These are phyloP conservation scores for Apolygus lucorum DNA, from an alignment of 1,140 invertebrate species.

Conservation along the genomic window DNA sequence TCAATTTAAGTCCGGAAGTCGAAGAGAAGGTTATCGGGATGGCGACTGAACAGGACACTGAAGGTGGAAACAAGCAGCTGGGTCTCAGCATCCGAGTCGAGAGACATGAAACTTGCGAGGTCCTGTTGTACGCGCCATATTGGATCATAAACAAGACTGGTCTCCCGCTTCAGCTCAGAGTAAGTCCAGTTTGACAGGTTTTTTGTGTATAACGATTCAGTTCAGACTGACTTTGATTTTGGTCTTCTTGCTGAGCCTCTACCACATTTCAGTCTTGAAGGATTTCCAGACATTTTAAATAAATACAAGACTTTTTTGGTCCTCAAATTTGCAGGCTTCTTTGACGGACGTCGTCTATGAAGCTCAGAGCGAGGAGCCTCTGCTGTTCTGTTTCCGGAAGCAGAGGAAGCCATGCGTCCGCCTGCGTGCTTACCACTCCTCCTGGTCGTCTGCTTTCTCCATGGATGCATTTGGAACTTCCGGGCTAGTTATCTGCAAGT, in stretches of 20 bases:
- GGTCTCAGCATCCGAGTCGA: constrained; percentile 56
- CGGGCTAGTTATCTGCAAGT: constrained; percentile 57
- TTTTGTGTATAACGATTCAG: too few species aligned
- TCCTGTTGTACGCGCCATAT: constrained; percentile 72
- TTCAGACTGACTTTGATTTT: too few species aligned
- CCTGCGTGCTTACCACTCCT: constrained; percentile 58
- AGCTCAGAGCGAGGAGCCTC: constrained; percentile 52
- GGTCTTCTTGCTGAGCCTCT: too few species aligned
- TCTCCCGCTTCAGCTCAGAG: constrained; percentile 65
- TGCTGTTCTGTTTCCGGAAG: constrained; percentile 61
- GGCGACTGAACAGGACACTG: constrained; percentile 54
- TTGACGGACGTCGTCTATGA: constrained; percentile 57
- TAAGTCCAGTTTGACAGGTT: too few species aligned
- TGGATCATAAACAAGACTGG: constrained; percentile 88
- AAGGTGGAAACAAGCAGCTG: constrained; percentile 55
- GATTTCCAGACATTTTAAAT: too few species aligned
- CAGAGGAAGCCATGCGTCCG: constrained; percentile 51
- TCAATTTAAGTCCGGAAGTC: constrained; percentile 56
- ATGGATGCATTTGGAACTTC: constrained; percentile 60
- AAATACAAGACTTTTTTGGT: too few species aligned
- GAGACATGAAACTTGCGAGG: constrained; percentile 48
- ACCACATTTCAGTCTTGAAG: too few species aligned
- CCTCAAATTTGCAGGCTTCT: constrained; percentile 55
- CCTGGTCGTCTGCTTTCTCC: constrained; percentile 63
- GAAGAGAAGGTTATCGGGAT: constrained; percentile 59